phyloP scores from a whole-genome alignment of 1,140 invertebrate genomes.

The Pararge aegeria region DNA sequence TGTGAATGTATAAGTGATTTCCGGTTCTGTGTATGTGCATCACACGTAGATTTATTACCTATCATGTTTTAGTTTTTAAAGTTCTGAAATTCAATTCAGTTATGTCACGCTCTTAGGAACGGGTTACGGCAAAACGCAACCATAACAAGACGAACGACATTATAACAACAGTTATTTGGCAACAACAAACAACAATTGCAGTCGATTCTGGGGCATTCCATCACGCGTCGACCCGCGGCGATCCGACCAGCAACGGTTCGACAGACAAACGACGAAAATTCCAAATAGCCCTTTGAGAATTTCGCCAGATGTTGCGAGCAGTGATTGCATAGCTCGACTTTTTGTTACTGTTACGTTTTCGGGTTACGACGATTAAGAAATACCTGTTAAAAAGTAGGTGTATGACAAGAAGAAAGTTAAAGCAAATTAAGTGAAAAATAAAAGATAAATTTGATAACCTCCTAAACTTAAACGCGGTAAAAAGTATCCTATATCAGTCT shows the following conservation, averaged over 20 bases:
- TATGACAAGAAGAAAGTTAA: too few species aligned
- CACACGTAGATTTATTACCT: too few species aligned
- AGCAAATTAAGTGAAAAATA: too few species aligned
- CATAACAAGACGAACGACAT: conserved; percentile 22
- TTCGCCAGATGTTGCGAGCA: conserved; percentile 23
- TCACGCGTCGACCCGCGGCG: conserved; percentile 42
- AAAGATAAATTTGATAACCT: too few species aligned
- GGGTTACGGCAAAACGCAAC: conserved; percentile 20
- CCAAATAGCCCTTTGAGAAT: conserved; percentile 28
- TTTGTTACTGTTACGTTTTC: neutral
- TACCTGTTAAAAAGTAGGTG: too few species aligned
- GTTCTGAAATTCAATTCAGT: too few species aligned
- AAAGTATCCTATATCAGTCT: too few species aligned
- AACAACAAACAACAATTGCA: conserved; percentile 36
- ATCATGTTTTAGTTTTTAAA: too few species aligned
- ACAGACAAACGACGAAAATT: conserved; percentile 42
- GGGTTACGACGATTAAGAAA: neutral
- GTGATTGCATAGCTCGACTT: conserved; percentile 8
- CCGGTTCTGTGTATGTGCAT: neutral
- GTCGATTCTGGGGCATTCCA: conserved; percentile 46
- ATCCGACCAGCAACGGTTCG: conserved; percentile 34
- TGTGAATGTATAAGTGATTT: too few species aligned
- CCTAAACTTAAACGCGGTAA: too few species aligned
- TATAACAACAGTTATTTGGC: conserved; percentile 42
- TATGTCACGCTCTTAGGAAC: conserved; percentile 1